A percentile compares a stretch with the other conserved stretches of the same genome.
phyloP scores from a whole-genome alignment of 2,113 vertebrate species.

The Anhinga rufa region DNA sequence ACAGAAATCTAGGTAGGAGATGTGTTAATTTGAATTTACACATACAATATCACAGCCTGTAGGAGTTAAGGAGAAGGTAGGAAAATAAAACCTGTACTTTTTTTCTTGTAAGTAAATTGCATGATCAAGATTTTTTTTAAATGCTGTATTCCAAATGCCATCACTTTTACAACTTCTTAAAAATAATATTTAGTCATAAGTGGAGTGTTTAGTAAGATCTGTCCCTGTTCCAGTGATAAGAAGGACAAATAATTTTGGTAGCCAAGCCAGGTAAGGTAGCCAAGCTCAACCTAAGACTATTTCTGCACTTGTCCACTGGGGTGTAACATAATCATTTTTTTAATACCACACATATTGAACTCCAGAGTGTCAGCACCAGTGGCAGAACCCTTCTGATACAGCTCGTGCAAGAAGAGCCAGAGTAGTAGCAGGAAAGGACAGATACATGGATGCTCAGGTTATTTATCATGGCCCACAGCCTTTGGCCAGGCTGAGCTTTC shows the following conservation, averaged over 20 bases:
- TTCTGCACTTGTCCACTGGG: neutral
- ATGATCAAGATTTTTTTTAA: neutral
- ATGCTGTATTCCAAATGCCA: neutral
- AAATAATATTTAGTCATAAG: neutral
- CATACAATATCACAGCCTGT: neutral
- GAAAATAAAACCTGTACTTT: neutral
- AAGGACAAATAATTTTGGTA: neutral
- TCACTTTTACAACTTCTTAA: neutral
- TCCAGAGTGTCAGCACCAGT: neutral
- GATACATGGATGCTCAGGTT: neutral
- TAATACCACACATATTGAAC: neutral
- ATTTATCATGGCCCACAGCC: neutral
- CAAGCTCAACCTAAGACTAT: neutral
- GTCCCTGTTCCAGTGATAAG: neutral
- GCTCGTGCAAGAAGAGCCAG: neutral
- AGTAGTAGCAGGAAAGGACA: neutral
- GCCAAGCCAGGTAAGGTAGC: neutral
- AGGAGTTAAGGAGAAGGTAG: neutral
- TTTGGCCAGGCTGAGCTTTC: neutral
- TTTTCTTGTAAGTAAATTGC: neutral
- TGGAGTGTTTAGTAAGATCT: neutral
- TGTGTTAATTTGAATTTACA: constrained; percentile 26
- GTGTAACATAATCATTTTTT: neutral
- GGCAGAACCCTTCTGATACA: neutral
- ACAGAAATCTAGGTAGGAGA: constrained; percentile 2